These are phyloP conservation scores for Chelon auratus DNA, from an alignment of 2,797 vertebrate genomes.

Conservation along the genomic window DNA sequence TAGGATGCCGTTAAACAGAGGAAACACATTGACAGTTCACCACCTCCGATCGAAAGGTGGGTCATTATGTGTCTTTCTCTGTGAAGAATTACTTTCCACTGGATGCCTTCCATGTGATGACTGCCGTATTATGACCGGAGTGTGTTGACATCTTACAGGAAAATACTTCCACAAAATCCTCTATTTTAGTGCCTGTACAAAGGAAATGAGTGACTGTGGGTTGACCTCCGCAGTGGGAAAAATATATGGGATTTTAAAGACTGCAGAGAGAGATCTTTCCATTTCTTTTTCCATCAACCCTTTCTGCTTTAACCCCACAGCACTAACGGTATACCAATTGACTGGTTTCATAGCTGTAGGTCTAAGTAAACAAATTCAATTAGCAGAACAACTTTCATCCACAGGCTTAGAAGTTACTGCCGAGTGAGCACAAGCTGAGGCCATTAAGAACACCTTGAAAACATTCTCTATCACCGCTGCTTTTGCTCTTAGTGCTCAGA, in stretches of 20 bases:
- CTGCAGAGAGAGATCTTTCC: slow-evolving; percentile 8
- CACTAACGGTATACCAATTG: slow-evolving; percentile 22
- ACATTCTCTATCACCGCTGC: slow-evolving; percentile 13
- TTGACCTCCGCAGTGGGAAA: slow-evolving; percentile 19
- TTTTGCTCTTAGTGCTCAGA: slow-evolving; percentile 52
- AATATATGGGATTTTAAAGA: slow-evolving; percentile 47
- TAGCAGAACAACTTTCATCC: slow-evolving; percentile 32
- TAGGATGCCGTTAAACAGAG: slow-evolving; percentile 48
- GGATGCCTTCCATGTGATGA: slow-evolving; percentile 6
- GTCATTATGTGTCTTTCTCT: slow-evolving; percentile 34
- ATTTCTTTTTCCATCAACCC: slow-evolving; percentile 30
- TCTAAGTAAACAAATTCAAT: slow-evolving; percentile 48
- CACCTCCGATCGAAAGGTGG: slow-evolving; percentile 18
- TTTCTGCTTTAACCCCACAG: background rate
- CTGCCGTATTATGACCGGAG: slow-evolving; percentile 5
- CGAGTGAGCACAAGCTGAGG: slow-evolving; percentile 26
- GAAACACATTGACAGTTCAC: slow-evolving; percentile 37
- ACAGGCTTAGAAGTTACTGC: slow-evolving; percentile 43
- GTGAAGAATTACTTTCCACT: slow-evolving; percentile 37
- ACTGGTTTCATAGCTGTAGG: slow-evolving; percentile 40
- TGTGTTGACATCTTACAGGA: slow-evolving; percentile 2
- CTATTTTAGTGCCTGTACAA: slow-evolving; percentile 8
- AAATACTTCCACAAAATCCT: slow-evolving; percentile 20
- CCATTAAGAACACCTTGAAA: slow-evolving; percentile 72
- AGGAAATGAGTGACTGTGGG: slow-evolving; percentile 47